These are phyloP conservation scores for Rhea pennata DNA, from an alignment of 2,113 vertebrate genomes.

Conservation along the genomic window DNA sequence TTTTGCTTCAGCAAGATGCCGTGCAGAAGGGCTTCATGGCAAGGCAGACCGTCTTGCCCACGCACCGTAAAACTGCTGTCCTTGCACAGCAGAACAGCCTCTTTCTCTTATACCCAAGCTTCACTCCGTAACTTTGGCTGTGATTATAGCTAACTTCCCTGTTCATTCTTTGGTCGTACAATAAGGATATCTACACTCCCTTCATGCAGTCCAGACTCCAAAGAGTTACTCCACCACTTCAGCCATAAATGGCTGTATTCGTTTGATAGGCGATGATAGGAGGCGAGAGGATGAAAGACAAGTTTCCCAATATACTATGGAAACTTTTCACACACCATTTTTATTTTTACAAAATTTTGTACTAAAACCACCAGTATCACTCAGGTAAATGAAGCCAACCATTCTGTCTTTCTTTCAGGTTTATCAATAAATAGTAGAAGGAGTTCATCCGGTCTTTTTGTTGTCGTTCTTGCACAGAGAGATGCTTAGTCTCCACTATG, in stretches of 20 bases:
- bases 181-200: too few relatives aligned
- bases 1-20: too few relatives aligned
- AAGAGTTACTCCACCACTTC: too few relatives aligned
- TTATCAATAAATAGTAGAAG: not conserved
- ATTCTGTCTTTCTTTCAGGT: not conserved
- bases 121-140: too few relatives aligned
- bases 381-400: not conserved
- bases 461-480: not conserved
- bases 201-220: too few relatives aligned
- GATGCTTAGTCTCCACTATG: not conserved
- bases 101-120: too few relatives aligned
- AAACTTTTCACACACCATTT: not conserved
- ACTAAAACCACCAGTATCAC: not conserved
- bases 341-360: not conserved
- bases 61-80: too few relatives aligned
- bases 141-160: too few relatives aligned
- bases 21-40: too few relatives aligned
- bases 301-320: not conserved
- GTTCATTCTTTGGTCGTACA: too few relatives aligned
- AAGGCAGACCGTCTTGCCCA: too few relatives aligned
- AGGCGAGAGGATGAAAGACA: not conserved
- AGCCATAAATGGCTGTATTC: not conserved
- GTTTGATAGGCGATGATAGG: not conserved
- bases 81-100: too few relatives aligned
- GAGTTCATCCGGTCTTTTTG: not conserved